These are phyloP conservation scores for Oryctolagus cuniculus DNA, from an alignment of 2,113 vertebrate species.

Conservation along the genomic window mOryCun1.1 NC_091445.1:91125001-91125500, in stretches of 20 bases:
- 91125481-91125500: accelerated
- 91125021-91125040: neutral
- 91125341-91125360: conserved; percentile 2
- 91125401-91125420: neutral
- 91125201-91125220: neutral
- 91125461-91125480: neutral
- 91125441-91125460: neutral
- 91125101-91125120: neutral
- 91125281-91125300: neutral
- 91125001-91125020: neutral
- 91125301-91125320: conserved; percentile 19
- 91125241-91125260: neutral
- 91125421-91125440: neutral
- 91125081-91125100: neutral
- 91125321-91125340: conserved; percentile 1
- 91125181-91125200: neutral
- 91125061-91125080: neutral
- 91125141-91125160: neutral
- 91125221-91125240: neutral
- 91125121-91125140: neutral
- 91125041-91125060: neutral
- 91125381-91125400: neutral
- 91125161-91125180: conserved; percentile 18
- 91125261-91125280: neutral
- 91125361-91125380: neutral